Base-by-base conservation (phyloP, 2,113 vertebrate species). In the Boulengeromyrus knoepffleri region DNA sequence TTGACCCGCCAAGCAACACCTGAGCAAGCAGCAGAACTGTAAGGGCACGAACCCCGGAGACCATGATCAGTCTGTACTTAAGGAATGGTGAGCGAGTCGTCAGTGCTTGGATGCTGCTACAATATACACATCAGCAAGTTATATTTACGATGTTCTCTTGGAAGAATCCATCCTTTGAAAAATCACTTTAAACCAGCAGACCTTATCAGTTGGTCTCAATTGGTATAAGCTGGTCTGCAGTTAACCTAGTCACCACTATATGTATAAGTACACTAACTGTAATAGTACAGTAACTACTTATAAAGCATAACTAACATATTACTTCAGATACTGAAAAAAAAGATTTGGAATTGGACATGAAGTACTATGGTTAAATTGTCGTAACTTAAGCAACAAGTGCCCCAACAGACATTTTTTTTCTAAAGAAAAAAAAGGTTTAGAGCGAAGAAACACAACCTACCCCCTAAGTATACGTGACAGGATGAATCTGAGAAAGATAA, bases 1-100 rank as follows among this genome's bases (percentile, higher is more conserved):
- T 94, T 90, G 95, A 95, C 91, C 95, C 96, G 93, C 96, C 96
- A 93, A 97, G 95, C 93, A 97, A 94, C 94, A 96, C 95, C 95
- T 96, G 96, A 95, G 94, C 96, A 92, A 97, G 96, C 96, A 97
- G 96, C 94, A 96, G 95, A 94, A 96, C 95, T 94, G 97, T 96
- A 93, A 97, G 95, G 93, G 95, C 95, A 93, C 95, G 95, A 94
- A 95, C 95, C 93, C 94, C 95, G 94, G 96, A 96, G 94, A 96
- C 95, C 97, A 97, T 97, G 94, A 94, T 97, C 96, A 90, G 94
- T 96, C 96, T 96, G 96, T 94, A 92, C 92, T 88, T 91, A 92
- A 92, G 92, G 93, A 91, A 93, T 24, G 45, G 42, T 21, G 39
- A 47, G 45, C 19, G 39, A 45, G 39, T 47, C 45, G 45, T 85